Conservation (phyloP, 2,797 vertebrate genomes). For the Jordanella pulchra region DNA sequence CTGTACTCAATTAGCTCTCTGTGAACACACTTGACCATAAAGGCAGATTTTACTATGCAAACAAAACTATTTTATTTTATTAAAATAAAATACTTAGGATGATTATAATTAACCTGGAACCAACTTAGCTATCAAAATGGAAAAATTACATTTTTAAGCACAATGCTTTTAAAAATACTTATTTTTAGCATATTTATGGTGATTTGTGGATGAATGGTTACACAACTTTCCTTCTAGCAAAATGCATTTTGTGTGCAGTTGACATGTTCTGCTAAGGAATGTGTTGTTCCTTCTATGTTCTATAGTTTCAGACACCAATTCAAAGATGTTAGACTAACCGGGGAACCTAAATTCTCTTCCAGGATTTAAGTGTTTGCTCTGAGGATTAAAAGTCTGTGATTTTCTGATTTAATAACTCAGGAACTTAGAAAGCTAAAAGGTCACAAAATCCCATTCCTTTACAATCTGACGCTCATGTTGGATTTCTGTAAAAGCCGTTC, state of each 20-base stretch:
- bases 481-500: slow-evolving; percentile 8
- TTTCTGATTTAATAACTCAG: neutral
- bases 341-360: neutral
- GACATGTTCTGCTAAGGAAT: neutral
- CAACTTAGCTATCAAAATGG: neutral
- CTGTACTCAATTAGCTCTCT: neutral
- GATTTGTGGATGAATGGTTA: neutral
- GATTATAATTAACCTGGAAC: neutral
- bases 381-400: neutral
- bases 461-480: neutral
- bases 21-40: neutral
- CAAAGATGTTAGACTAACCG: neutral
- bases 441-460: slow-evolving; percentile 10
- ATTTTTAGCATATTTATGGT: neutral
- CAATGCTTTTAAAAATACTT: neutral
- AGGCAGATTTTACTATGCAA: neutral
- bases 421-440: neutral
- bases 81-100: neutral
- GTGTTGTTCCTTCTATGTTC: neutral
- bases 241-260: neutral
- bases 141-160: neutral
- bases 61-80: neutral
- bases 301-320: neutral
- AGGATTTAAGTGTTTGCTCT: neutral
- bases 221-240: neutral